Evolutionary conservation across 1,140 invertebrate genomes (phyloP), one percentile per base, ranked within the genome.

Genomic region (Capitella teleta): DNA sequence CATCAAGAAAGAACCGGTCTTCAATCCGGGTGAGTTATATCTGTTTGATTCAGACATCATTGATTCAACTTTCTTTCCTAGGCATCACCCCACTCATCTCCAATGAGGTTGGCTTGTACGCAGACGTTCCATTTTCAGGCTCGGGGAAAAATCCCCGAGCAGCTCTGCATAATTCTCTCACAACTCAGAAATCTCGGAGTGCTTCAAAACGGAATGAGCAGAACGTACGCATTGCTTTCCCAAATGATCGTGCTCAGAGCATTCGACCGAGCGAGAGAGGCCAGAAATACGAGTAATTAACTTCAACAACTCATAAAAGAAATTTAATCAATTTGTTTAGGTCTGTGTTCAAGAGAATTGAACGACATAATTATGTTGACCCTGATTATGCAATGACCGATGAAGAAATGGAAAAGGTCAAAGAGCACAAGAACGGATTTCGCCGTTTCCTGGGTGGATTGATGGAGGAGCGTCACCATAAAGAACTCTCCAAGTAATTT

Each of bases 31-130:
- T 68, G 45, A 5, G 41, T 28, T 38, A 14, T 28, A 25, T 24
- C 14, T 48, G 38, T 12, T 19, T n/a, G 38, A n/a, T 41, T 19
- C 38, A 41, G 28, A 14, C 19, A 10, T 45, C 43, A 16, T 47
- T 38, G 14, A 6, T 6, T 8, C 18, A 8, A 43, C 14, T 38
- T 40, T 54, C 42, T 28, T 57, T 36, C 36, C 51, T 53, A 72
- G 70, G 68, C 25, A 56, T 72, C 23, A 71, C 65, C 24, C 71
- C 71, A 37, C 61, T 64, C 45, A 66, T 73, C 25, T 64, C 58
- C n/a, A 70, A 70, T 61, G 70, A 73, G 58, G 68, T 73, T 28
- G 71, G 71, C 8, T 51, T 70, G 51, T 67, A 59, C 58, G 60
- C 62, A 1, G 62, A 66, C 24, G 67, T 65, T 10, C 67, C 57